Evolutionary conservation across 2,797 vertebrate species (phyloP), one percentile per base, ranked within the genome.

Genomic region (Malurus leucopterus): DNA sequence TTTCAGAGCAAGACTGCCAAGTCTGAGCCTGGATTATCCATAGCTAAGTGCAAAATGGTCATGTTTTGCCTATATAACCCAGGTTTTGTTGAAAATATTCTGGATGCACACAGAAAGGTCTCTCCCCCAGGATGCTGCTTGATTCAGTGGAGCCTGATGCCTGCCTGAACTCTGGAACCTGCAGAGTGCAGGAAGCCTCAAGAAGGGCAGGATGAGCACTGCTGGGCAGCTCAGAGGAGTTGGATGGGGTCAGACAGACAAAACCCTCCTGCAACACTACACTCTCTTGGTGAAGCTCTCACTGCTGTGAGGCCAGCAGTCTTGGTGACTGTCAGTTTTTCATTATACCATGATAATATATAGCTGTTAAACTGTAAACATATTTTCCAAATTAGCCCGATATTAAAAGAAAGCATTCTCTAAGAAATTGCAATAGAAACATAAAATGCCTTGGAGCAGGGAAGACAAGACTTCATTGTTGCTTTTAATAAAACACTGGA

Each of bases 161-260:
- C 51, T 85, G 0, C 1, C 27, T 51, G 49, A 69, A 17, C 55
- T 77, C 51, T 69, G 65, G 16, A 58, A 21, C 23, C 19, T n/a
- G 22, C 1, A 3, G 59, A 46, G 22, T 24, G 36, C 34, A 47
- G n/a, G 10, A 55, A 50, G 26, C 27, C 55, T 58, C 2, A 1
- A 69, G 9, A 1, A 1, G 22, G 29, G 30, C 27, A 65, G 55
- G 47, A 11, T 0, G 0, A 77, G 23, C 8, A 19, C 44, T 51
- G 16, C 43, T 54, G 50, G 23, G 20, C 15, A 62, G 13, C 41
- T 26, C 20, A n/a, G 47, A 74, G 78, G 44, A 47, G 21, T 20
- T 34, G 9, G 11, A 7, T 65, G 40, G 22, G 23, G 16, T 80
- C 90, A 73, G 51, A 51, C 26, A 10, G 59, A 65, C 67, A 55